Base-by-base conservation (phyloP, 1,140 invertebrate species). In the Lordiphosa mommai region DNA sequence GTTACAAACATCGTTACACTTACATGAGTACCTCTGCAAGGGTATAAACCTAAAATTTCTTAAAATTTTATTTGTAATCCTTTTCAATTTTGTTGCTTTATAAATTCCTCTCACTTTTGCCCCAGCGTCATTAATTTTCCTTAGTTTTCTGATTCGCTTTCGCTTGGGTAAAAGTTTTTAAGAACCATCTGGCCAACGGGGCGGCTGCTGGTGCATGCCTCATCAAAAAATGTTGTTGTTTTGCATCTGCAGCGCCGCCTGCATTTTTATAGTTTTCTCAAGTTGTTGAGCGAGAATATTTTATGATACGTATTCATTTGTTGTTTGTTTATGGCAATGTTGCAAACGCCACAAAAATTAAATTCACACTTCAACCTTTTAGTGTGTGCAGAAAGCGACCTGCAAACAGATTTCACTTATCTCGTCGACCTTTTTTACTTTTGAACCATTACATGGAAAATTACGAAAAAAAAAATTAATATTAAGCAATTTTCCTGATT, bases 341-440 rank as follows among this genome's bases (percentile, higher is more conserved):
- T 8, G 10, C 10, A 16, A 37, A 32, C 20, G 8, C 17, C 5
- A 5, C 9, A 3, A 13, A 13, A 4, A 23, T 10, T n/a, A 16
- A 12, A 46, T 29, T 37, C 57, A 23, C 9, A 29, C n/a, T 3
- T 13, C 34, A 46, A 20, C 50, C 61, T 65, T 56, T 64, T 84
- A 84, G 59, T 51, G 68, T 84, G 72, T 64, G 69, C 77, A 84
- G 79, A 85, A 84, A 84, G 77, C 77, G 56, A 84, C 72, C 77
- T 68, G 46, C 17, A 16, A 41, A 23, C 16, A 53, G 59, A 84
- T 84, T 84, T 84, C 77, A 84, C 68, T 84, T 84, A 70, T 34
- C 57, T 58, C 23, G 48, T 9, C 41, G 47, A 71, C 67, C 57
- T 64, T 57, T 61, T 52, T 57, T 7, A 37, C 14, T 12, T 44